These are phyloP conservation scores for Scaptomyza polygonia DNA, from an alignment of 2,888 invertebrate species.

Conservation along the genomic window DNA sequence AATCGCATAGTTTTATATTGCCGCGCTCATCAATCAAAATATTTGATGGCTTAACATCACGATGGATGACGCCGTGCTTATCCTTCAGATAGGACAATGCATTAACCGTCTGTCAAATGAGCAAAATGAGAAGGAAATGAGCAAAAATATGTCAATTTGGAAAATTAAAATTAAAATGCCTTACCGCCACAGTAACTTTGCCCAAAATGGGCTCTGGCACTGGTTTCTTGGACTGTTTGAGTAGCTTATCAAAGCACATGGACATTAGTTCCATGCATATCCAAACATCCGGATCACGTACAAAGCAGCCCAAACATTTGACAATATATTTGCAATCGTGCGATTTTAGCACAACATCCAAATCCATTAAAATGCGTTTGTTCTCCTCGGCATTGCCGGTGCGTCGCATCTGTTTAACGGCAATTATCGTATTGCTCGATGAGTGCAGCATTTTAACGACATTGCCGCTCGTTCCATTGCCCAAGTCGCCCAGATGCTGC, in stretches of 20 bases:
- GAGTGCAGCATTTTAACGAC: constrained; percentile 98
- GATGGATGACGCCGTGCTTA: constrained; percentile 97
- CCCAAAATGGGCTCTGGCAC: constrained; percentile 98
- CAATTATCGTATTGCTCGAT: constrained; percentile 93
- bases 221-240: constrained; percentile 93
- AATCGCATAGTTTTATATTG: constrained; percentile 99
- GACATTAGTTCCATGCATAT: constrained; percentile 99
- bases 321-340: constrained; percentile 99
- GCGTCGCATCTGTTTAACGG: constrained; percentile 99
- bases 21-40: constrained; percentile 97
- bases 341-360: constrained; percentile 98
- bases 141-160: too few relatives aligned
- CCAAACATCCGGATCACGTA: constrained; percentile 98
- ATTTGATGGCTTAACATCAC: constrained; percentile 99
- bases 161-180: constrained; percentile 73
- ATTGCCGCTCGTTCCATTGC: constrained; percentile 98
- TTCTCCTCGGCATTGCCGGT: constrained; percentile 98
- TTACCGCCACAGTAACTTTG: constrained; percentile 97
- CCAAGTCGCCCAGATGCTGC: constrained; percentile 93
- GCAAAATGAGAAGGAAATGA: constrained; percentile 26
- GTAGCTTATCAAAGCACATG: constrained; percentile 98
- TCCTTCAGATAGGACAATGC: constrained; percentile 99
- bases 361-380: constrained; percentile 98
- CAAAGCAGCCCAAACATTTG: constrained; percentile 98
- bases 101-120: constrained; percentile 91